Evolutionary conservation across 2,113 vertebrate genomes (phyloP).

Genomic region (Prolemur simus): DNA sequence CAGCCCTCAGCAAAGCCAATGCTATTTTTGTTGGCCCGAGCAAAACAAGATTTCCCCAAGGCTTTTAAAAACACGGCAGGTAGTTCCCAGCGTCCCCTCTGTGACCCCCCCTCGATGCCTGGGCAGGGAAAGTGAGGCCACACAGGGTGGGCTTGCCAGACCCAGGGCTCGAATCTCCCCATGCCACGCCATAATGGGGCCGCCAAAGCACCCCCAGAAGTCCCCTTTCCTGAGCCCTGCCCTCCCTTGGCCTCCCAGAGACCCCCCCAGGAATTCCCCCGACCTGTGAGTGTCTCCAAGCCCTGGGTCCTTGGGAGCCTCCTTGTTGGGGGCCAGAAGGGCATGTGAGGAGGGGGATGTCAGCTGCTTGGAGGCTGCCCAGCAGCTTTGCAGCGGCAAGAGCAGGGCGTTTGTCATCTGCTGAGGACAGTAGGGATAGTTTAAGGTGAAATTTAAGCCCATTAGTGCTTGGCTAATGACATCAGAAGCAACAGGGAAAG

Average conservation of each 20-base stretch:
- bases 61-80: not conserved
- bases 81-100: not conserved
- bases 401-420: constrained; percentile 49
- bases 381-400: not conserved
- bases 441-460: constrained; percentile 72
- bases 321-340: not conserved
- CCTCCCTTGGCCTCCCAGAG: not conserved
- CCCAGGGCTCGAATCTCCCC: not conserved
- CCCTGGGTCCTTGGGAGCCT: not conserved
- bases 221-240: not conserved
- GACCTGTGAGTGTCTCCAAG: not conserved
- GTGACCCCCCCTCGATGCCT: not conserved
- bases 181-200: no score
- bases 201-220: not conserved
- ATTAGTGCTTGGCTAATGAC: constrained; percentile 66
- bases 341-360: not conserved
- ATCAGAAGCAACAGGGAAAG: constrained; percentile 39
- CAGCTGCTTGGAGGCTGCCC: not conserved
- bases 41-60: not conserved
- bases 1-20: not conserved
- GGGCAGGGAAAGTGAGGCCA: not conserved
- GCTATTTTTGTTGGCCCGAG: constrained; percentile 14
- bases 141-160: not conserved
- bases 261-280: not conserved
- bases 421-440: constrained; percentile 52